These are phyloP conservation scores for Engystomops pustulosus DNA, from an alignment of 2,113 vertebrate genomes.

Conservation along the genomic window DNA sequence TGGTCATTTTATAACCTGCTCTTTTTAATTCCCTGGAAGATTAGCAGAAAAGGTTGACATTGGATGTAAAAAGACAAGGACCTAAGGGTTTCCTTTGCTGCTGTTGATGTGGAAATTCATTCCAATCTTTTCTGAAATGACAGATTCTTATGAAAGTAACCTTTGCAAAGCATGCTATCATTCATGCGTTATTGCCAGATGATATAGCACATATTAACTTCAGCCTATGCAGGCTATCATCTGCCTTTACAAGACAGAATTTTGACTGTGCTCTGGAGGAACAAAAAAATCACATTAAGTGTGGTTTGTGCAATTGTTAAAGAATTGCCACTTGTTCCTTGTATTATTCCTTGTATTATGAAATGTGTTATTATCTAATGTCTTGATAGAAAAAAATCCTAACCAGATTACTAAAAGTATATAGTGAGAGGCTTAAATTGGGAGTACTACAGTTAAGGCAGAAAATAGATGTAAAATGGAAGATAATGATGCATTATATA, in stretches of 20 bases:
- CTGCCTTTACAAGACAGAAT: constrained; percentile 16
- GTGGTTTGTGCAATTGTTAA: background rate
- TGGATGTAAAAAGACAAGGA: constrained; percentile 55
- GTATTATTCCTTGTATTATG: background rate
- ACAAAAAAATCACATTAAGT: constrained; percentile 12
- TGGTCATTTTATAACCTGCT: constrained; percentile 51
- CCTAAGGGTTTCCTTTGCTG: constrained; percentile 45
- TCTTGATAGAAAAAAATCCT: background rate
- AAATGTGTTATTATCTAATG: background rate
- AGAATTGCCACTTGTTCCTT: background rate
- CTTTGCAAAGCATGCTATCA: constrained; percentile 56
- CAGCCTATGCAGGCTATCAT: constrained; percentile 25
- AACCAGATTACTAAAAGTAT: background rate
- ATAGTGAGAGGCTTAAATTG: background rate
- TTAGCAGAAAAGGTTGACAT: constrained; percentile 52
- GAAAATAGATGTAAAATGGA: too few relatives aligned
- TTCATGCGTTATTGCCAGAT: constrained; percentile 49
- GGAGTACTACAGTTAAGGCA: background rate
- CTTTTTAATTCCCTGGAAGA: constrained; percentile 45
- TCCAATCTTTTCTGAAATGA: constrained; percentile 52
- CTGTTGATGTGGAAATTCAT: constrained; percentile 40
- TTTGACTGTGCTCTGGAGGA: constrained; percentile 23
- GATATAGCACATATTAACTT: constrained; percentile 43
- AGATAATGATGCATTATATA: background rate
- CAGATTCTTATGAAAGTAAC: constrained; percentile 56